Evolutionary conservation across 2,888 invertebrate species (phyloP), one percentile per base, ranked within the genome.

Genomic region (Oxycera nigricornis): DNA sequence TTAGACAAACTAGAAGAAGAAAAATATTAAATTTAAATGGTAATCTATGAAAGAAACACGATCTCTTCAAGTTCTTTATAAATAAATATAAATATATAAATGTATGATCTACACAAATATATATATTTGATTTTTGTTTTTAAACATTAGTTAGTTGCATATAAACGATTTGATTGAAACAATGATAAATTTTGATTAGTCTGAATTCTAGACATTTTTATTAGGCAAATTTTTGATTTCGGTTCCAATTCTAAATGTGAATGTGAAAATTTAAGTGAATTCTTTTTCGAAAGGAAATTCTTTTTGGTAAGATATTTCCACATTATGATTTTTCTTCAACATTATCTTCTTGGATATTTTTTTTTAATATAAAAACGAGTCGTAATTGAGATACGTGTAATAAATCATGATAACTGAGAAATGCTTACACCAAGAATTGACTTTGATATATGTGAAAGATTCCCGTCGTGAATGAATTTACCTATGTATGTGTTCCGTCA

Each of bases 51-150:
- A 55, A 31, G 55, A 52, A 70, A 52, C 31, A 52, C 70, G 70
- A 70, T 70, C 70, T 70, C 70, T 70, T 70, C 70, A 70, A 70
- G 11, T 55, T 55, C 70, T 70, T 31, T 70, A 68, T 2, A 46
- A 55, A 65, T 65, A 65, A 24, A 41, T 14, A 22, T 31, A 68
- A 3, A 46, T 70, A 65, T 65, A 65, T 41, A 41, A 28, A 22
- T 31, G 41, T 39, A 61, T 31, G 59, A 65, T 39, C 31, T 62
- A 62, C 24, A 65, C 14, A 22, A 7, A 65, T 20, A 26, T 24
- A 41, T 39, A 39, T 11, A 65, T 22, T 22, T 11, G 9, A 59
- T 59, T 26, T 35, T 65, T 39, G n/a, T 65, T 62, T 35, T 31
- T 41, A 39, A 39, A n/a, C 6, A 62, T 68, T 46, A 68, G 50